Conservation (phyloP, 2,797 vertebrate species). For the Trachops cirrhosus region DNA sequence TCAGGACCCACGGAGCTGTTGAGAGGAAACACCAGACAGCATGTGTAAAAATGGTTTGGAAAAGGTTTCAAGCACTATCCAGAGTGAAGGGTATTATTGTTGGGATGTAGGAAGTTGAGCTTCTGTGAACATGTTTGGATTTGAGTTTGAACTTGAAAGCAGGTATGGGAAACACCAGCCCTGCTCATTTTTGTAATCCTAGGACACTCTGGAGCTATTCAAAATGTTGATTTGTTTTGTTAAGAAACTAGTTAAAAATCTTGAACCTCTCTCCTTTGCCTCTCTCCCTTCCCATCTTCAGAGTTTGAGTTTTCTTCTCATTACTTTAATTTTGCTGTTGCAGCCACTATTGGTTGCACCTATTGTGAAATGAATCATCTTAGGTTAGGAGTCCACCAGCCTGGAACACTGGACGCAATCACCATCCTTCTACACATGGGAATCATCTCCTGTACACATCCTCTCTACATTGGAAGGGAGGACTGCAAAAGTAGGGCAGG, state of each 20-base stretch:
- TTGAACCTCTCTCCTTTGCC: background rate
- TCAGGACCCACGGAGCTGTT: background rate
- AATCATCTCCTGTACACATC: background rate
- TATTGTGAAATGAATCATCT: background rate
- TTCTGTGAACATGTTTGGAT: background rate
- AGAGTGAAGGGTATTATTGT: background rate
- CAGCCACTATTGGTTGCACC: background rate
- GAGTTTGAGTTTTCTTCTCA: background rate
- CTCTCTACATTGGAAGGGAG: background rate
- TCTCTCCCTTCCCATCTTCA: background rate
- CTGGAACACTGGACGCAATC: background rate
- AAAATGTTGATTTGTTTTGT: background rate
- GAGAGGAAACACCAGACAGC: background rate
- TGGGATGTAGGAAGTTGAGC: background rate
- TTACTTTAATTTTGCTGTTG: background rate
- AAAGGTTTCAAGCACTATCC: background rate
- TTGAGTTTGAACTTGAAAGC: background rate
- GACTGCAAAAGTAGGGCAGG: background rate
- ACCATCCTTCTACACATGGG: rapidly evolving
- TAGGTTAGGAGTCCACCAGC: background rate
- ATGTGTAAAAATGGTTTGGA: background rate
- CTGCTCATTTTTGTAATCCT: background rate
- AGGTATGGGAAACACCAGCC: background rate
- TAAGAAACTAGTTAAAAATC: background rate
- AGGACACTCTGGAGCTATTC: background rate